A percentile compares a stretch with the other conserved stretches of the same genome.
phyloP scores from a whole-genome alignment of 1,140 invertebrate genomes.

The Hormaphis cornu region DNA sequence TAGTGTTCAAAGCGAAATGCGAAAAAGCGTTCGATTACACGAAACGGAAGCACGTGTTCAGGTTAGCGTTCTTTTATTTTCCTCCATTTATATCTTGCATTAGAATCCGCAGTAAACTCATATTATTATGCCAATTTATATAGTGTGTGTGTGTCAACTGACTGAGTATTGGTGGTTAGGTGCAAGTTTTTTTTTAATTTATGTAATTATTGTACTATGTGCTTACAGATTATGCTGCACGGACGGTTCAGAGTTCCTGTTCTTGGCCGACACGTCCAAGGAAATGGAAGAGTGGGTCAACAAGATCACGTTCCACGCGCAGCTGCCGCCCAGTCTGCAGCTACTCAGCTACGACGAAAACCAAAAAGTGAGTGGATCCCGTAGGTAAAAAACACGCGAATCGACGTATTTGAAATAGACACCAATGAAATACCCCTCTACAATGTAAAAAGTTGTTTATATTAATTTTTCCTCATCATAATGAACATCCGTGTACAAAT shows the following conservation, averaged over 20 bases:
- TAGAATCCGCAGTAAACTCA: background rate
- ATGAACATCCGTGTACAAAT: too few species aligned
- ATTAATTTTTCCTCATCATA: too few species aligned
- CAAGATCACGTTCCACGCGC: conserved; percentile 89
- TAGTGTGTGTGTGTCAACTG: too few species aligned
- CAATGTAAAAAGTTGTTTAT: too few species aligned
- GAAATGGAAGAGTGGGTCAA: conserved; percentile 88
- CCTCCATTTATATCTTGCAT: background rate
- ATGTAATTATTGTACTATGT: too few species aligned
- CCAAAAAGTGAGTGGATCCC: conserved; percentile 42
- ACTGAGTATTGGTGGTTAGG: too few species aligned
- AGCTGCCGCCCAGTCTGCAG: conserved; percentile 77
- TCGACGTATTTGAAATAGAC: too few species aligned
- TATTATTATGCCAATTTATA: background rate
- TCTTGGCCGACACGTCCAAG: conserved; percentile 61
- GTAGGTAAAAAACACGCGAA: too few species aligned
- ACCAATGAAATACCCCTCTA: too few species aligned
- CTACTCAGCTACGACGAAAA: conserved; percentile 68
- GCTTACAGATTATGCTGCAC: conserved; percentile 59
- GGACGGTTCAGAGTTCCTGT: conserved; percentile 89
- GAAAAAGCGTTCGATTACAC: conserved; percentile 84
- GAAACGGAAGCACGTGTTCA: conserved; percentile 89
- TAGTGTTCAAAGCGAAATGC: conserved; percentile 76
- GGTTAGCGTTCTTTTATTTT: too few species aligned
- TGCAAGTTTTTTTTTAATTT: too few species aligned